Base-by-base conservation (phyloP, 1,140 invertebrate genomes). In the Heliothis subflexa region DNA sequence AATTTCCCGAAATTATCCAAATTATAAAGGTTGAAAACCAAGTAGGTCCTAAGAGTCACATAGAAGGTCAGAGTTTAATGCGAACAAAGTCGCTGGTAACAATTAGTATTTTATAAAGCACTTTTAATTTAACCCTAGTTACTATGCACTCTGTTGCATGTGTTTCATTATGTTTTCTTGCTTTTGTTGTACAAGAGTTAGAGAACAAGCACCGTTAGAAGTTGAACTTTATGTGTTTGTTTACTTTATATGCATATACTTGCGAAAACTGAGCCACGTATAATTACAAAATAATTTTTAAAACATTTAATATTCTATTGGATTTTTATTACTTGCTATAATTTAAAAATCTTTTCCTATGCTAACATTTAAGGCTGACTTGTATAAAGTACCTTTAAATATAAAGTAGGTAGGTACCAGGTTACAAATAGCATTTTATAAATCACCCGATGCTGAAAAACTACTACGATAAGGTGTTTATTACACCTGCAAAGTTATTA, bases 81-180 rank as follows among this genome's bases (percentile, higher is more conserved):
- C 55, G 25, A 59, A 59, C 21, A 59, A 59, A 59, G 55, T 28
- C 21, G 21, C 55, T 1, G 11, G 55, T 25, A 59, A 25, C 21
- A 59, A 59, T 59, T 59, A 59, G 21, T 59, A 28, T 59, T 59
- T 59, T 59, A 59, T 59, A 25, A 59, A 59, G 21, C 55, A 59
- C 55, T 59, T 59, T 59, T 59, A 59, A 59, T 59, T 59, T 28
- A 25, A 13, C 21, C 21, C 25, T 25, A 14, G 55, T 59, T 13
- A 28, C 21, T 28, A 28, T 59, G 21, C 55, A 59, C 55, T 59
- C 21, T 28, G 55, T 59, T 28, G 55, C 55, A 59, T 59, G 55
- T 59, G 55, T 59, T 59, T 13, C 18, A 57, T 57, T 57, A 21
- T 14, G 55, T 59, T 59, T 14, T 25, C 25, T 59, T 16, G 21